Evolutionary conservation across 2,797 vertebrate species (phyloP).

Genomic region (Galaxias olidus): DNA sequence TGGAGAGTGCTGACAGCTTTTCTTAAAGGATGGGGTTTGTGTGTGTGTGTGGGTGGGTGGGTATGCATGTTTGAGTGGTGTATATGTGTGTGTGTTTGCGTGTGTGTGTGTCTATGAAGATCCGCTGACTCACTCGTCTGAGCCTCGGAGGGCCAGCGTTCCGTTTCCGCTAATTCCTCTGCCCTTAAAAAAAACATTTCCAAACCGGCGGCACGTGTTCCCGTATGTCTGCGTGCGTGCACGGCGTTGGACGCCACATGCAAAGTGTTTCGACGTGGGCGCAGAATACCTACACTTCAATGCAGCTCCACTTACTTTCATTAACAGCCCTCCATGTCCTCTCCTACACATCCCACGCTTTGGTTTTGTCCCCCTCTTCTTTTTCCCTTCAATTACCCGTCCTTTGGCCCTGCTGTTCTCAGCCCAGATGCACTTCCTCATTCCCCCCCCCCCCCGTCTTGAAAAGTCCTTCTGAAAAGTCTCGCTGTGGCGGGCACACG

Average conservation of each 20-base stretch:
- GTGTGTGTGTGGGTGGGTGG: conserved; percentile 13
- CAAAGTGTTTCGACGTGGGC: not conserved
- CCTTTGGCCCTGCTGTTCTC: not conserved
- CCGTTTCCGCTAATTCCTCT: conserved; percentile 8
- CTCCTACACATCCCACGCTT: conserved; percentile 5
- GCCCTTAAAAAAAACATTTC: not conserved
- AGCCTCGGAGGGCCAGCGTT: conserved; percentile 18
- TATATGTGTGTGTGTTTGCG: not conserved
- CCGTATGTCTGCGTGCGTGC: not conserved
- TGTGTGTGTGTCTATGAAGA: conserved; percentile 10
- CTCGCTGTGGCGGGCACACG: conserved; percentile 14
- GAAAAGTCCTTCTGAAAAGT: too few relatives aligned
- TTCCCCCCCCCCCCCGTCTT: conserved; percentile 5
- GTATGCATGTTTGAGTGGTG: conserved; percentile 22
- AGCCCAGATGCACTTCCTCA: conserved; percentile 14
- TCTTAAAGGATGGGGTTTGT: conserved; percentile 23
- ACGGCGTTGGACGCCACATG: too few relatives aligned
- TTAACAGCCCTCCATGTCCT: conserved; percentile 39
- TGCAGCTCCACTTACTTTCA: conserved; percentile 38
- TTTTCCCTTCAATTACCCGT: not conserved
- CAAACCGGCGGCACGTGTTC: not conserved
- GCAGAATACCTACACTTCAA: not conserved
- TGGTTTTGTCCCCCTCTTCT: conserved; percentile 19
- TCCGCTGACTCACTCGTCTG: conserved; percentile 31
- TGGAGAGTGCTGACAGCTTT: conserved; percentile 40